Percentiles rank a stretch among this genome's conserved stretches.
These are phyloP conservation scores for Zelleria hepariella DNA, from an alignment of 2,888 invertebrate genomes.

Conservation along the genomic window DNA sequence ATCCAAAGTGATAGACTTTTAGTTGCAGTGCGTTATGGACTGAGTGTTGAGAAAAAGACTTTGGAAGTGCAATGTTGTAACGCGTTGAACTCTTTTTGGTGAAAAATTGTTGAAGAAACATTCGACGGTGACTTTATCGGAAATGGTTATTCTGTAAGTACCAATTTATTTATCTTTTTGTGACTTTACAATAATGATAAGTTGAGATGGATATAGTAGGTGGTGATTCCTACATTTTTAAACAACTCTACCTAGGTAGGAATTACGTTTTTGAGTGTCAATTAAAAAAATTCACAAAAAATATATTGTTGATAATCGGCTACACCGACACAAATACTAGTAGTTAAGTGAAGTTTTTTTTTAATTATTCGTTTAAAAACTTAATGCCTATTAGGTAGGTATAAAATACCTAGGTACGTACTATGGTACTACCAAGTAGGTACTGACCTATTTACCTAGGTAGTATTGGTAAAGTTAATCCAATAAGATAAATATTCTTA, in stretches of 20 bases:
- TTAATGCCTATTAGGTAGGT: background rate
- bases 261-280: no score
- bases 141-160: conserved; percentile 69
- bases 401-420: background rate
- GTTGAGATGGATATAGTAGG: no score
- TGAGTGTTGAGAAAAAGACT: background rate
- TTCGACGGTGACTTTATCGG: conserved; percentile 27
- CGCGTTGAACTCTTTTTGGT: background rate
- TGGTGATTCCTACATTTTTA: no score
- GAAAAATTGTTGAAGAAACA: background rate
- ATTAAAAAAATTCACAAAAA: no score
- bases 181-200: background rate
- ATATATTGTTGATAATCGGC: no score
- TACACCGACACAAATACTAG: no score
- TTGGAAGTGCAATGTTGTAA: conserved; percentile 1
- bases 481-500: no score
- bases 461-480: no score
- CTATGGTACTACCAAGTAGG: no score
- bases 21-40: background rate
- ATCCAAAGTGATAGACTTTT: background rate
- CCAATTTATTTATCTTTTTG: background rate
- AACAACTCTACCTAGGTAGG: no score
- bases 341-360: background rate
- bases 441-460: no score
- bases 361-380: background rate